Evolutionary conservation across 2,888 invertebrate species (phyloP).

Genomic region (Drosophila mulleri): DNA sequence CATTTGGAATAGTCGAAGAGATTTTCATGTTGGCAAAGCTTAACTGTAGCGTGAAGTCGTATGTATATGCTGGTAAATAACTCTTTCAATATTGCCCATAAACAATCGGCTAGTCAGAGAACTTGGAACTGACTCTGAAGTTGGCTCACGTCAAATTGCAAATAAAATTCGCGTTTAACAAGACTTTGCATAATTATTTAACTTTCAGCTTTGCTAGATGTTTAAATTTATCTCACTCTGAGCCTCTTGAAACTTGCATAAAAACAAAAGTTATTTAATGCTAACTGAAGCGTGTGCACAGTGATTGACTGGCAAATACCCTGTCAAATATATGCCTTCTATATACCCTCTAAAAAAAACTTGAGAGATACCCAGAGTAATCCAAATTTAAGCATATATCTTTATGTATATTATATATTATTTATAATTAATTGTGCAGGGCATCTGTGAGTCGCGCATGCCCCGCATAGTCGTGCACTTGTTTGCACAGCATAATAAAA

Average conservation of each 20-base stretch:
- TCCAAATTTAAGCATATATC: background rate
- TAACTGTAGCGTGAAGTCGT: too few relatives aligned
- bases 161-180: background rate
- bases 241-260: slow-evolving; percentile 1
- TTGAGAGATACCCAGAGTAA: too few relatives aligned
- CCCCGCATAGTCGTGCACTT: background rate
- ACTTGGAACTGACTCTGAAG: background rate
- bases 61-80: background rate
- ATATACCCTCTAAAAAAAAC: background rate
- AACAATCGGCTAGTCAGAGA: background rate
- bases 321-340: background rate
- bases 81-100: background rate
- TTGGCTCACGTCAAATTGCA: background rate
- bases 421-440: background rate
- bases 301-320: background rate
- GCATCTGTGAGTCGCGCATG: background rate
- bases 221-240: background rate
- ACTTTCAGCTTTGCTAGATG: background rate
- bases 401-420: background rate
- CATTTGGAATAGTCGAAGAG: background rate
- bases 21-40: background rate
- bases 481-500: slow-evolving; percentile 9
- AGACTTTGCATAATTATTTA: background rate
- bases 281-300: too few relatives aligned
- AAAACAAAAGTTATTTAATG: slow-evolving; percentile 8